Conservation (phyloP, 2,113 vertebrate species). For the Gymnarchus niloticus region DNA sequence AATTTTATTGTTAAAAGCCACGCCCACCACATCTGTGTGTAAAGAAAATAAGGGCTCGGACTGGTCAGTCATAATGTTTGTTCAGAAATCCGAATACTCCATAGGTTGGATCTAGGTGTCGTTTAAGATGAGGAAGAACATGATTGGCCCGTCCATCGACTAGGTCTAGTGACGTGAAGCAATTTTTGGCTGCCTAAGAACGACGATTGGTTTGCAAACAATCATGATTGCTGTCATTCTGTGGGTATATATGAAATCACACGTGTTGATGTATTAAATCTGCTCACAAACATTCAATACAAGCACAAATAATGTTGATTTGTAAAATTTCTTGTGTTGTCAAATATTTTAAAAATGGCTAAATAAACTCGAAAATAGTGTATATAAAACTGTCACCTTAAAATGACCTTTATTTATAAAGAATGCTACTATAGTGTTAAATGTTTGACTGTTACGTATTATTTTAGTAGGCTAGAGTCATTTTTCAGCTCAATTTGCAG, state of each 20-base stretch:
- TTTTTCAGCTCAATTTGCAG: neutral
- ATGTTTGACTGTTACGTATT: neutral
- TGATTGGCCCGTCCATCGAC: neutral
- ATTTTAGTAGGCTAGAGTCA: neutral
- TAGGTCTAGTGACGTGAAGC: neutral
- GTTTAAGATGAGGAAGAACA: neutral
- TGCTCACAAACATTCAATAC: no score
- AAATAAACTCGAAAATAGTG: no score
- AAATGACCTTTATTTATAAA: neutral
- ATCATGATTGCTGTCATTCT: no score
- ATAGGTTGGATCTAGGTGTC: neutral
- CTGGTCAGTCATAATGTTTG: conserved; percentile 21
- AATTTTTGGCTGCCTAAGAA: no score
- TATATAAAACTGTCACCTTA: no score
- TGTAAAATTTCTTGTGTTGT: no score
- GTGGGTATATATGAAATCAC: no score
- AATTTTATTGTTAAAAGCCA: conserved; percentile 22
- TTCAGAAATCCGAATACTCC: neutral
- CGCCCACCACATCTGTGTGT: neutral
- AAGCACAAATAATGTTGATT: no score
- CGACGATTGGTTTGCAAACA: no score
- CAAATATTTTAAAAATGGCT: no score
- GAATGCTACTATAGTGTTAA: neutral
- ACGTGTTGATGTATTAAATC: no score
- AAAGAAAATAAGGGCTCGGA: neutral